A percentile compares a stretch with the other conserved stretches of the same genome.
These are phyloP conservation scores for Seladonia tumulorum DNA, from an alignment of 2,888 invertebrate species.

Conservation along the genomic window DNA sequence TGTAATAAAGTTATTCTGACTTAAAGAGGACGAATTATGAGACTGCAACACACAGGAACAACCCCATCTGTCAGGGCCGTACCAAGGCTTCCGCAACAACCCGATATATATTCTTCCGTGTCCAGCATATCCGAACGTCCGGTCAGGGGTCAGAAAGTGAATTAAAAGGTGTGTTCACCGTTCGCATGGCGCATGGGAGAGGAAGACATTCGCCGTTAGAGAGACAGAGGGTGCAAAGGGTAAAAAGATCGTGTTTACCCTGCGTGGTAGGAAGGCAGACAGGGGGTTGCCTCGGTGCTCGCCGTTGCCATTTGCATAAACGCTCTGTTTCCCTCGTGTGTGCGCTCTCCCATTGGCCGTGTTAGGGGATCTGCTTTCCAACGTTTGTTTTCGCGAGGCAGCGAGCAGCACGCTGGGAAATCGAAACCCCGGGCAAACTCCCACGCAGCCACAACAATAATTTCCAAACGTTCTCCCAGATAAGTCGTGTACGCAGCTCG, in stretches of 20 bases:
- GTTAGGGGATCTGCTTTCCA: not conserved
- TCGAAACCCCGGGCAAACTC: not conserved
- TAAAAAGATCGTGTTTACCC: not conserved
- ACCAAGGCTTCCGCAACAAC: too few relatives aligned
- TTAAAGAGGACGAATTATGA: too few relatives aligned
- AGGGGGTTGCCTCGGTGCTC: not conserved
- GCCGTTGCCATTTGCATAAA: slow-evolving; percentile 7
- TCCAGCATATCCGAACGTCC: not conserved
- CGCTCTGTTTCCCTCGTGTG: not conserved
- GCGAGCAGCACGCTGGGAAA: not conserved
- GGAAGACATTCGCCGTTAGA: slow-evolving; percentile 2
- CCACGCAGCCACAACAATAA: not conserved
- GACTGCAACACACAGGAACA: too few relatives aligned
- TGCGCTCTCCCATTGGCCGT: not conserved
- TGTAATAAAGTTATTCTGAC: too few relatives aligned
- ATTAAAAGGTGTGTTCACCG: not conserved
- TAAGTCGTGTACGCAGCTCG: not conserved
- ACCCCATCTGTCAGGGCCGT: too few relatives aligned
- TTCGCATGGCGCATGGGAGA: not conserved
- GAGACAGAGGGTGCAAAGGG: not conserved
- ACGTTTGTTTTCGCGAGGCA: slow-evolving; percentile 4
- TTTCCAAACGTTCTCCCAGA: not conserved
- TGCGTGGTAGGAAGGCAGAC: not conserved
- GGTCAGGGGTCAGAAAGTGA: not conserved
- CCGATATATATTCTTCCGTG: not conserved